These are phyloP conservation scores for Suillia variegata DNA, from an alignment of 2,888 invertebrate genomes.

Conservation along the genomic window DNA sequence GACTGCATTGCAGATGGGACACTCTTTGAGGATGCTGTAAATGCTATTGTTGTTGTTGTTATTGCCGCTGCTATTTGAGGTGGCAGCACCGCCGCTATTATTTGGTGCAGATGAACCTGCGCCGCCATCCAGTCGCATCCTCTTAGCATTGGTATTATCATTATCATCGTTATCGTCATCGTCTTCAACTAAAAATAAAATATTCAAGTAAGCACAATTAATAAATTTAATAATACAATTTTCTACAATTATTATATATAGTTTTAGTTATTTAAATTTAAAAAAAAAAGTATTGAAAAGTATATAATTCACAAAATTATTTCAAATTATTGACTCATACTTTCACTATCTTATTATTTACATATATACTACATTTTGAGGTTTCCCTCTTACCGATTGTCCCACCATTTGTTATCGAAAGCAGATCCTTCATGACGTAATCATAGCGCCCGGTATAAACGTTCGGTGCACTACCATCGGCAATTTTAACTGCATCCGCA, in stretches of 20 bases:
- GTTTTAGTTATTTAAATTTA: too few relatives aligned
- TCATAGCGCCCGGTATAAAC: slow-evolving; percentile 57
- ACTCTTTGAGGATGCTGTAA: slow-evolving; percentile 47
- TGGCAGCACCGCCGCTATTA: slow-evolving; percentile 27
- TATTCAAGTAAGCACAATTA: neutral
- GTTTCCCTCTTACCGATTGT: slow-evolving; percentile 48
- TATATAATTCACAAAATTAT: neutral
- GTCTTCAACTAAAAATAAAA: slow-evolving; percentile 34
- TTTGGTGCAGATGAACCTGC: neutral
- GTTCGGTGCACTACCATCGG: slow-evolving; percentile 44
- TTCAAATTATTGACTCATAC: neutral
- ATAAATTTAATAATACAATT: neutral
- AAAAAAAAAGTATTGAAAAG: neutral
- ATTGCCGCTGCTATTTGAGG: slow-evolving; percentile 1
- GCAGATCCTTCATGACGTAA: slow-evolving; percentile 60
- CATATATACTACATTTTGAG: too few relatives aligned
- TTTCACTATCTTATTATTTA: too few relatives aligned
- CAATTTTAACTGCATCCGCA: slow-evolving; percentile 54
- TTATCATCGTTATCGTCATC: slow-evolving; percentile 48
- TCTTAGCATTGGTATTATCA: slow-evolving; percentile 43
- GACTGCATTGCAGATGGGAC: slow-evolving; percentile 56
- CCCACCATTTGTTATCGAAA: slow-evolving; percentile 60
- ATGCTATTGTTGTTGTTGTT: slow-evolving; percentile 29
- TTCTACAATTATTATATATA: neutral
- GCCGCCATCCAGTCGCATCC: slow-evolving; percentile 48